These are phyloP conservation scores for Tetragnatha montana DNA, from an alignment of 2,888 invertebrate genomes.

Conservation along the genomic window DNA sequence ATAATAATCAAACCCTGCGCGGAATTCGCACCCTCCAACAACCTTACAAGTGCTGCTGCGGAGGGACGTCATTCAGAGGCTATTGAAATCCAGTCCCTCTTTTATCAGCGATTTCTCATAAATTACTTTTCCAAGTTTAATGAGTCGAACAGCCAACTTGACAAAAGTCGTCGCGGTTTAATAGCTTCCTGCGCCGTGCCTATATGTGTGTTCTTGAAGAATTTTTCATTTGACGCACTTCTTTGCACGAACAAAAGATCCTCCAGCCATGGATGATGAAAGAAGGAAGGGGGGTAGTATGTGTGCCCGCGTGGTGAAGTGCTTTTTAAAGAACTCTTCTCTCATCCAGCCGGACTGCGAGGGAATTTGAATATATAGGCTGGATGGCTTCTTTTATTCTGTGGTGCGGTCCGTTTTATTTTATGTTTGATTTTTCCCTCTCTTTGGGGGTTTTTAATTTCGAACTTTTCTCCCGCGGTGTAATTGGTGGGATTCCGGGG, in stretches of 20 bases:
- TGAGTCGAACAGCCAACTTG: constrained; percentile 68
- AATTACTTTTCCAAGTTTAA: constrained; percentile 70
- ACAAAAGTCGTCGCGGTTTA: constrained; percentile 67
- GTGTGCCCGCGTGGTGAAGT: constrained; percentile 36
- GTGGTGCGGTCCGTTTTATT: constrained; percentile 35
- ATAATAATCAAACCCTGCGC: constrained; percentile 62
- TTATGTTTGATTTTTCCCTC: constrained; percentile 24
- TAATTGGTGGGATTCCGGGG: constrained; percentile 65
- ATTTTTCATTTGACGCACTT: constrained; percentile 69
- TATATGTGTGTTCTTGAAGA: constrained; percentile 66
- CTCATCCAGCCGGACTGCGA: constrained; percentile 34
- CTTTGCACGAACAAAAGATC: constrained; percentile 47
- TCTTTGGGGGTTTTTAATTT: constrained; percentile 62
- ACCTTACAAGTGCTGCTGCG: constrained; percentile 56
- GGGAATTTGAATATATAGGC: constrained; percentile 66
- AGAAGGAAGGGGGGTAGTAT: not conserved
- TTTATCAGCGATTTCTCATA: constrained; percentile 69
- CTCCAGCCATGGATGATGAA: constrained; percentile 1
- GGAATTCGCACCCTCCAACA: constrained; percentile 64
- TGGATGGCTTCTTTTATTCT: constrained; percentile 37
- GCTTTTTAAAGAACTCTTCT: constrained; percentile 67
- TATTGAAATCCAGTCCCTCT: constrained; percentile 60
- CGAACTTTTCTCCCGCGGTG: constrained; percentile 47
- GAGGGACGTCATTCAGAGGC: constrained; percentile 38
- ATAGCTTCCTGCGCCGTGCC: constrained; percentile 49